Evolutionary conservation across 1,140 invertebrate genomes (phyloP), one percentile per base, ranked within the genome.

Genomic region (Diuraphis noxia): DNA sequence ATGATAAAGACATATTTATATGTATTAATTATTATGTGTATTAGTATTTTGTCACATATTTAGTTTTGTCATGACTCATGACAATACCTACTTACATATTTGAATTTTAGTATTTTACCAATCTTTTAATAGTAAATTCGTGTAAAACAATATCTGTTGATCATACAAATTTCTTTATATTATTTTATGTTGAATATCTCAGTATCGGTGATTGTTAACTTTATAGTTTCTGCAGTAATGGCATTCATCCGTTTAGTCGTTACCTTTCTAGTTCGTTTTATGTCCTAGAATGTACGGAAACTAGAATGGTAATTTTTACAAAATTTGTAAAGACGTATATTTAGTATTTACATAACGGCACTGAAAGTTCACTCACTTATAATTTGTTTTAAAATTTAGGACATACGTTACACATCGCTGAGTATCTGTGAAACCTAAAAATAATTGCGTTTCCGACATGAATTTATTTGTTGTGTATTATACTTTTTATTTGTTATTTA

Each of bases 351-450:
- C n/a, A 84, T 46, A 84, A 46, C 41, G 82, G 34, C 21, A 34
- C 34, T 49, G 34, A 34, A 85, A 85, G 40, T n/a, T 46, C 40
- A 8, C 7, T 85, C 43, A 43, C 34, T 4, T 52, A 38, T 49
- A 49, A 86, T 36, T 86, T 52, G 43, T 49, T 52, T 86, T 21
- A 23, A 86, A 86, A 86, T 86, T 86, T 86, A 86, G 84, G 84
- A 13, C 43, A 86, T 86, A 19, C 43, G 84, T 52, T 86, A 36
- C 84, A 86, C n/a, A 52, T 52, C 46, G n/a, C 34, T 38, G 84
- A 86, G 7, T 52, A 52, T 49, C 52, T 52, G 84, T 46, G 43
- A 86, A 86, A 34, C 43, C 40, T 34, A 86, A 86, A 86, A 43
- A n/a, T 46, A 49, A 46, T 30, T n/a, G 8, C 30, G 30, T n/a